phyloP scores from a whole-genome alignment of 2,797 vertebrate species.

The Menidia menidia region DNA sequence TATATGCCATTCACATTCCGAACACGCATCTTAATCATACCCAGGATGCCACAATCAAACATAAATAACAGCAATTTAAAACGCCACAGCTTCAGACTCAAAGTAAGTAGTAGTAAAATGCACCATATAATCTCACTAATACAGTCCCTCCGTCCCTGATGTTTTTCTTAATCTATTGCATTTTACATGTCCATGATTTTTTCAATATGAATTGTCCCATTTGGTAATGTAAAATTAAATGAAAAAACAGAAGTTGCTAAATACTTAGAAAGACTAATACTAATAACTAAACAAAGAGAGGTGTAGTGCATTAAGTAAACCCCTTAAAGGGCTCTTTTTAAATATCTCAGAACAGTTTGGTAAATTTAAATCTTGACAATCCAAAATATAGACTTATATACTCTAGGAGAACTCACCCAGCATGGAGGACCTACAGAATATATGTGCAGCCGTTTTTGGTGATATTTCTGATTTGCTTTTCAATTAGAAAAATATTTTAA shows the following conservation, averaged over 20 bases:
- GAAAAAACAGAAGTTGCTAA: neutral
- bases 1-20: conserved; percentile 2
- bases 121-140: conserved; percentile 1
- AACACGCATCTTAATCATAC: conserved; percentile 20
- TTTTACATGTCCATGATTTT: neutral
- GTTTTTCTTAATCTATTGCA: neutral
- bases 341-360: too few relatives aligned
- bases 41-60: conserved; percentile 17
- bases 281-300: too few relatives aligned
- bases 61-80: conserved; percentile 18
- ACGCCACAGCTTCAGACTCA: neutral
- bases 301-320: too few relatives aligned
- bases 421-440: too few relatives aligned
- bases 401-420: too few relatives aligned
- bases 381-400: too few relatives aligned
- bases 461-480: too few relatives aligned
- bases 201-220: neutral
- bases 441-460: too few relatives aligned
- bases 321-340: too few relatives aligned
- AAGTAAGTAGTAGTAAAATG: conserved; percentile 4
- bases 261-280: too few relatives aligned
- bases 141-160: neutral
- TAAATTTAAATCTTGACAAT: too few relatives aligned
- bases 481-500: too few relatives aligned
- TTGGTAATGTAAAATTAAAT: neutral